Conservation (phyloP, 2,113 vertebrate genomes). For the Papio anubis region DNA sequence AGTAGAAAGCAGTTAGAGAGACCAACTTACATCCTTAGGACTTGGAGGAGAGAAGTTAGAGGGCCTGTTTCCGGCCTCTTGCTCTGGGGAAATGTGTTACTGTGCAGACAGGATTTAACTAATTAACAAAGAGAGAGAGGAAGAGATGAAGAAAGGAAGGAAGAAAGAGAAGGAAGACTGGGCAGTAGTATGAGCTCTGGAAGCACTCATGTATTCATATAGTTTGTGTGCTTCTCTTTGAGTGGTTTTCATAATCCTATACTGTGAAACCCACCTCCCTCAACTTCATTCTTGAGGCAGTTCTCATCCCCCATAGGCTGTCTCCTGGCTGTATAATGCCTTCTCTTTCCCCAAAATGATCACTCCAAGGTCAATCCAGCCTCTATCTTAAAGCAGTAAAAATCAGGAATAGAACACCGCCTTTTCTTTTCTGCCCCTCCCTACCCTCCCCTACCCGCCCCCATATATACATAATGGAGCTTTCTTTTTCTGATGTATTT, state of each 20-base stretch:
- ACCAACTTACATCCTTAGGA: background rate
- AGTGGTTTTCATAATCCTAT: background rate
- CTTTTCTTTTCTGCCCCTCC: background rate
- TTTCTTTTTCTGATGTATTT: background rate
- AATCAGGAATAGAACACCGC: background rate
- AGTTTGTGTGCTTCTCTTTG: background rate
- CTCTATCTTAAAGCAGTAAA: background rate
- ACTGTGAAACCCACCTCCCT: background rate
- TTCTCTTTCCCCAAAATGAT: background rate
- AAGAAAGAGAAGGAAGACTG: background rate
- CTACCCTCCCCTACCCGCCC: fast-evolving
- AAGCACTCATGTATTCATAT: background rate
- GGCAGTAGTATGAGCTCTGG: background rate
- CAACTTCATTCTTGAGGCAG: background rate
- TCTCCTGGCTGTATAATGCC: background rate
- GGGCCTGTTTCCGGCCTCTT: background rate
- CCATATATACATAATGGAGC: background rate
- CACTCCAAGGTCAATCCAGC: background rate
- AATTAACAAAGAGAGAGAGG: background rate
- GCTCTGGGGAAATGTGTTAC: background rate
- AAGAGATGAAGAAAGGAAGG: background rate
- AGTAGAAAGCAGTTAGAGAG: background rate
- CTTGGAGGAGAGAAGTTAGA: background rate
- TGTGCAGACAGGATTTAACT: background rate
- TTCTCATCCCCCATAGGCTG: background rate